Evolutionary conservation across 2,888 invertebrate genomes (phyloP).

Genomic region (Melieria crassipennis): DNA sequence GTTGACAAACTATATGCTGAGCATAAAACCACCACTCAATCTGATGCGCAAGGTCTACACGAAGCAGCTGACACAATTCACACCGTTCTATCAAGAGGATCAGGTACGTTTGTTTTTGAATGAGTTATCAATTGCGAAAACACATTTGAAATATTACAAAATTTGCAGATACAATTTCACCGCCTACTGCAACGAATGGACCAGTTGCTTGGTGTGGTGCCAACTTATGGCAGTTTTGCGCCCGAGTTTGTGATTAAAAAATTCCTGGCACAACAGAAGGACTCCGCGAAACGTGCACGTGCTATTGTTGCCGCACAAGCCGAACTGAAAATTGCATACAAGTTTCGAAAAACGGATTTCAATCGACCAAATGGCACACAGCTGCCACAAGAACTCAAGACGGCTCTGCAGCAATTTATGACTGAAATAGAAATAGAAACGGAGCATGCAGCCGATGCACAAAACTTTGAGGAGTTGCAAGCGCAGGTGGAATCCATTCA

Average conservation of each 20-base stretch:
- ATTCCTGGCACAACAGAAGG: slow-evolving; percentile 51
- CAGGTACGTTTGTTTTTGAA: slow-evolving; percentile 43
- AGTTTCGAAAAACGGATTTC: slow-evolving; percentile 36
- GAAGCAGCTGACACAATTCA: slow-evolving; percentile 59
- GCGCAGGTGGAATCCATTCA: slow-evolving; percentile 34
- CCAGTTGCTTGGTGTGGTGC: slow-evolving; percentile 50
- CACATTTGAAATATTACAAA: neutral
- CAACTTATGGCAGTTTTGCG: slow-evolving; percentile 54
- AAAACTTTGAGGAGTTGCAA: slow-evolving; percentile 16
- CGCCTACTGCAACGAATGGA: slow-evolving; percentile 49
- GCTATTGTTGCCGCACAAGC: slow-evolving; percentile 25
- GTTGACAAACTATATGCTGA: slow-evolving; percentile 49
- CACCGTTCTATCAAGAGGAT: slow-evolving; percentile 54
- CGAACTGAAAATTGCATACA: slow-evolving; percentile 19
- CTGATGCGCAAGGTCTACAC: slow-evolving; percentile 55
- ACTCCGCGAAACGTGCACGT: slow-evolving; percentile 47
- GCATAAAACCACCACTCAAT: slow-evolving; percentile 55
- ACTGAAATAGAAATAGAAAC: slow-evolving; percentile 8
- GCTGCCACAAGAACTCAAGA: slow-evolving; percentile 36
- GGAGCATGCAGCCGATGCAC: neutral
- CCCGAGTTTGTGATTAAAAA: slow-evolving; percentile 49
- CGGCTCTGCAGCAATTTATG: slow-evolving; percentile 31
- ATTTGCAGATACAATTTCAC: slow-evolving; percentile 47
- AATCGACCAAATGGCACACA: slow-evolving; percentile 35
- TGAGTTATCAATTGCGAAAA: neutral